Conservation (phyloP, 2,888 invertebrate genomes). For the Latrodectus elegans region DNA sequence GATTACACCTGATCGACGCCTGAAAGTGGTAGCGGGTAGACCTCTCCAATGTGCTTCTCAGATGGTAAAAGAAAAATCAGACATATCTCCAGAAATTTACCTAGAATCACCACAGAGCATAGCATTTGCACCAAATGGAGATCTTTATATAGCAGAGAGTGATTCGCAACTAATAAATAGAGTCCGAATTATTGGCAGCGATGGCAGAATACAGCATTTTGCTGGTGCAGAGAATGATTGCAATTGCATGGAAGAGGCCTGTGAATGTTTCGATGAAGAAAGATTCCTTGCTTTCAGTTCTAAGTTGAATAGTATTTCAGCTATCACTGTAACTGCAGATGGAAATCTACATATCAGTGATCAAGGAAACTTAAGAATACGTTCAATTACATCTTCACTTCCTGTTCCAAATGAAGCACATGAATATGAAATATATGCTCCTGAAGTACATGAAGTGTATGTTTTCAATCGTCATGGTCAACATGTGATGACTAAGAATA, state of each 20-base stretch:
- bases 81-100: slow-evolving; percentile 74
- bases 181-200: slow-evolving; percentile 74
- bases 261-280: slow-evolving; percentile 75
- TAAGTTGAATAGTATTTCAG: slow-evolving; percentile 76
- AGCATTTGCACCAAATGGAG: slow-evolving; percentile 92
- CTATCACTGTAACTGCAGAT: slow-evolving; percentile 94
- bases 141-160: slow-evolving; percentile 93
- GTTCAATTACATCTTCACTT: slow-evolving; percentile 79
- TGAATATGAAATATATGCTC: slow-evolving; percentile 93
- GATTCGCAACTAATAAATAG: slow-evolving; percentile 82
- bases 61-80: slow-evolving; percentile 54
- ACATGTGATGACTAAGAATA: slow-evolving; percentile 93
- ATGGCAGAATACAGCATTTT: slow-evolving; percentile 75
- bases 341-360: slow-evolving; percentile 97
- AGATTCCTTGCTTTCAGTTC: slow-evolving; percentile 75
- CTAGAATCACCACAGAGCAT: slow-evolving; percentile 91
- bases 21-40: slow-evolving; percentile 93
- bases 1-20: slow-evolving; percentile 87
- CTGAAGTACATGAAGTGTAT: slow-evolving; percentile 93
- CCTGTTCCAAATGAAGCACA: slow-evolving; percentile 83
- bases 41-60: slow-evolving; percentile 88
- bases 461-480: slow-evolving; percentile 95
- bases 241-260: slow-evolving; percentile 75
- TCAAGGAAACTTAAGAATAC: slow-evolving; percentile 80
- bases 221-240: slow-evolving; percentile 76